Conservation (phyloP, 2,113 vertebrate species). For the Ifrita kowaldi region DNA sequence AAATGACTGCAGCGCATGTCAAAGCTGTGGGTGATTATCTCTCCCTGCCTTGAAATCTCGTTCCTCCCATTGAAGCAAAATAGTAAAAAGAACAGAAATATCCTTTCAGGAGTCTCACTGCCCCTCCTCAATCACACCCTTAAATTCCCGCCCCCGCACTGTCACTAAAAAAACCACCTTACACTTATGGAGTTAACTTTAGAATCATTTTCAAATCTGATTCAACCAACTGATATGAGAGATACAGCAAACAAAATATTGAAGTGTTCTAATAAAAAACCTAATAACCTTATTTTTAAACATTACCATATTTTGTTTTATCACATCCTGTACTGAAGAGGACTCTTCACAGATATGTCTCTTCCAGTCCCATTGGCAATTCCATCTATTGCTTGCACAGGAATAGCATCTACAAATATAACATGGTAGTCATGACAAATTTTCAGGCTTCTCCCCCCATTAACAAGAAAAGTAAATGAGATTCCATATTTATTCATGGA, state of each 20-base stretch:
- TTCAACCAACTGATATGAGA: neutral
- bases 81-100: slow-evolving; percentile 59
- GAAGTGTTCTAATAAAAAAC: slow-evolving; percentile 38
- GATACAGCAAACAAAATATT: neutral
- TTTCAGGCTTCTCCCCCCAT: neutral
- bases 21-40: slow-evolving; percentile 59
- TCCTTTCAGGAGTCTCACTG: slow-evolving; percentile 26
- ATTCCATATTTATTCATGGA: neutral
- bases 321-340: slow-evolving; percentile 51
- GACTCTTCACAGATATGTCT: slow-evolving; percentile 83
- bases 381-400: slow-evolving; percentile 89
- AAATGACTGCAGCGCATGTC: slow-evolving; percentile 58
- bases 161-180: neutral
- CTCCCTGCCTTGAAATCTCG: slow-evolving; percentile 31
- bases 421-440: slow-evolving; percentile 12
- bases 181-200: neutral
- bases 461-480: slow-evolving; percentile 17
- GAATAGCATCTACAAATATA: slow-evolving; percentile 83
- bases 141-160: slow-evolving; percentile 3
- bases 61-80: slow-evolving; percentile 46
- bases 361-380: slow-evolving; percentile 88
- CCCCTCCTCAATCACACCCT: slow-evolving; percentile 38
- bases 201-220: neutral
- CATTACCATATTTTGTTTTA: slow-evolving; percentile 81
- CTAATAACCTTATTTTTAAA: slow-evolving; percentile 26